Base-by-base conservation (phyloP, 2,113 vertebrate species). In the Oncorhynchus kisutch region DNA sequence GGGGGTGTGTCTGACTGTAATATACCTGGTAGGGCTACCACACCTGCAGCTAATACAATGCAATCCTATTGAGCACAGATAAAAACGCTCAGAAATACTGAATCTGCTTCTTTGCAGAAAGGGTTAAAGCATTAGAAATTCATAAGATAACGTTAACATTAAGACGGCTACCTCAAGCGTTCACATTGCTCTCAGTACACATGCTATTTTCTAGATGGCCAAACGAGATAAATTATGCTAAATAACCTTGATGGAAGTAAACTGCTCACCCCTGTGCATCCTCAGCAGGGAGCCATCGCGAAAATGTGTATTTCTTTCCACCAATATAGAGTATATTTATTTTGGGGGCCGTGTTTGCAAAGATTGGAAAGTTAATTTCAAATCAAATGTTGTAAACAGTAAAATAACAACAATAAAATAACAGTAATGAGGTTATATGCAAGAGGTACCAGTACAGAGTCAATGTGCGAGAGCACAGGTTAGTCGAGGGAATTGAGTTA, bases 211-310 rank as follows among this genome's bases (percentile, higher is more conserved):
- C 29, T 73, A 5, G 64, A 80, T 77, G 72, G 22, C 76, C 77
- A 79, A 57, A 24, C 57, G 3, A 80, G 64, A 72, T 12, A 74
- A 73, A 86, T 86, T 71, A 72, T 76, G 73, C 86, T 81, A 74
- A 89, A 62, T 22, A 12, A 45, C 39, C 9, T 45, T 45, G 39
- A 45, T 45, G 39, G 39, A 45, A 45, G 39, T 45, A 11, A 45
- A 45, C 39, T 45, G 39, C 39, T 74, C 70, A 59, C 76, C 54
- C 60, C 16, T 54, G 62, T 70, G 39, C 76, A 70, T 71, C 54
- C 54, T 66, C 64, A 78, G 71, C 79, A 67, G 80, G 25, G 8
- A 75, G 24, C 65, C 57, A 71, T 29, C 72, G 51, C 57, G 74
- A 66, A 34, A 79, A 24, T 25, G 6, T 78, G 66, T 20, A 11